Conservation (phyloP, 2,113 vertebrate species). For the Apteryx mantelli region DNA sequence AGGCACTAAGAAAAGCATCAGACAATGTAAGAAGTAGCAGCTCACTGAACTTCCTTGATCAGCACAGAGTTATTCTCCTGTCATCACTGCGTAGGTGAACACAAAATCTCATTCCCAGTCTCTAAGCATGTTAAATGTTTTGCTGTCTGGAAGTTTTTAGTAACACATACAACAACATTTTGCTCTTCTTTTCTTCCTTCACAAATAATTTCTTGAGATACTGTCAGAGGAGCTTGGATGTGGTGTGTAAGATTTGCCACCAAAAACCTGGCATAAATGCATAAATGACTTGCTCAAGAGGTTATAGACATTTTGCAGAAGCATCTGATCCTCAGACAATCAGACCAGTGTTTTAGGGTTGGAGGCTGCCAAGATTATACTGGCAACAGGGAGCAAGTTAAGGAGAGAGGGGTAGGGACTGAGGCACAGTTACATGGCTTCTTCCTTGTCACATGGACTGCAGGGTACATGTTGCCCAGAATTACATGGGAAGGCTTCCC, state of each 20-base stretch:
- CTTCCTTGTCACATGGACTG: not conserved
- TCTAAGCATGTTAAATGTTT: not conserved
- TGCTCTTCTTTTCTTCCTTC: not conserved
- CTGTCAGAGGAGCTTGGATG: not conserved
- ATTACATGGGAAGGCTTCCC: not conserved
- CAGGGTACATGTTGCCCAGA: not conserved
- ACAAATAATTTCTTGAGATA: not conserved
- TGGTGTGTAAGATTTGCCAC: not conserved
- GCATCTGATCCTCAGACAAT: not conserved
- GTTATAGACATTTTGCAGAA: not conserved
- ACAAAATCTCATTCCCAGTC: not conserved
- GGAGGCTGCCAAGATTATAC: not conserved
- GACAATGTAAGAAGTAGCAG: not conserved
- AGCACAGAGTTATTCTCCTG: not conserved
- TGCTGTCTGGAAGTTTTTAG: not conserved
- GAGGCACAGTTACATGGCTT: not conserved
- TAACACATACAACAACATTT: not conserved
- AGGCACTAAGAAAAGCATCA: not conserved
- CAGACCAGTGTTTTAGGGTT: not conserved
- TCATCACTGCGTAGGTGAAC: not conserved
- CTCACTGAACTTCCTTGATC: not conserved
- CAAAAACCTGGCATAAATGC: not conserved
- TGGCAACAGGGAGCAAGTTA: not conserved
- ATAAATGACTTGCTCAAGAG: not conserved
- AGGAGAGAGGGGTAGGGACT: not conserved